Evolutionary conservation across 2,113 vertebrate species (phyloP).

Genomic region (Ramphastos sulfuratus): DNA sequence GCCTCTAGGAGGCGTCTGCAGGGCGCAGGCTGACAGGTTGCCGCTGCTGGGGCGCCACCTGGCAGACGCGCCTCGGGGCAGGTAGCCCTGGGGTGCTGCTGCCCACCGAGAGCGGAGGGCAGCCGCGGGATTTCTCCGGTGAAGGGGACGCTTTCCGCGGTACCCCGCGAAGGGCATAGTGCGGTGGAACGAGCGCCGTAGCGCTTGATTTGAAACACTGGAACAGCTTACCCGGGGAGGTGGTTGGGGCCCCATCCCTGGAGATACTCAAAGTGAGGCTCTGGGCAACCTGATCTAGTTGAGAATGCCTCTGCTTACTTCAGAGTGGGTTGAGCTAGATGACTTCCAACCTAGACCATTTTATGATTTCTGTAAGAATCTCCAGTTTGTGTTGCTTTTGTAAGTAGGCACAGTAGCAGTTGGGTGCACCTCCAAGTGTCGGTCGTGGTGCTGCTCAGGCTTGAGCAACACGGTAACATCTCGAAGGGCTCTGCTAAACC

Average conservation of each 20-base stretch:
- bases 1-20: neutral
- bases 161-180: rapidly evolving
- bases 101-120: neutral
- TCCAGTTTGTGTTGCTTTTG: neutral
- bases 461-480: rapidly evolving
- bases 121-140: neutral
- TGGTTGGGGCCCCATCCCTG: too few relatives aligned
- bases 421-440: rapidly evolving
- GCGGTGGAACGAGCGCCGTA: rapidly evolving
- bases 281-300: too few relatives aligned
- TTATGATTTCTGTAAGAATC: rapidly evolving
- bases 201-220: rapidly evolving
- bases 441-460: rapidly evolving
- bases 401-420: rapidly evolving
- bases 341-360: too few relatives aligned
- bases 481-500: rapidly evolving
- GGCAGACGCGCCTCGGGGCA: neutral
- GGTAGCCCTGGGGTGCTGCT: neutral
- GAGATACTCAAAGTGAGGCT: too few relatives aligned
- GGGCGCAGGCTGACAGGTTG: neutral
- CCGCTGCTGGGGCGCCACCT: neutral
- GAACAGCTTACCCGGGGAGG: too few relatives aligned
- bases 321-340: too few relatives aligned
- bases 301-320: too few relatives aligned
- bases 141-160: neutral